Percentiles rank a stretch among this genome's conserved stretches.
These are phyloP conservation scores for Cyanoderma ruficeps DNA, from an alignment of 2,113 vertebrate genomes.

Conservation along the genomic window DNA sequence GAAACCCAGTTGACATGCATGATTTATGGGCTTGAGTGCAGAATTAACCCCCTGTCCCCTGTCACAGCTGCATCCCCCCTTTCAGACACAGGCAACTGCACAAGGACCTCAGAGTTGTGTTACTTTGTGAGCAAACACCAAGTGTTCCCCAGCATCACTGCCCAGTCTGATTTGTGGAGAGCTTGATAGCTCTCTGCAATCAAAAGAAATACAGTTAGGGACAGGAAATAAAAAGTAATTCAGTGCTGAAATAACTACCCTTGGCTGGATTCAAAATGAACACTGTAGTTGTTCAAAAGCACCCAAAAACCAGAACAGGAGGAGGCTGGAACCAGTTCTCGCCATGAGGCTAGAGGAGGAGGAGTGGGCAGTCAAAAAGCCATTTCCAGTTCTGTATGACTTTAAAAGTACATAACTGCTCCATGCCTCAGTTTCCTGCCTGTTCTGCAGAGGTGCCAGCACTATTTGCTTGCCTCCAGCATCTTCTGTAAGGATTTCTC, in stretches of 20 bases:
- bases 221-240: neutral
- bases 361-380: neutral
- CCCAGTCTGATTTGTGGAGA: neutral
- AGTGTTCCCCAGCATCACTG: neutral
- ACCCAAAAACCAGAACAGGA: neutral
- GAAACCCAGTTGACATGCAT: neutral
- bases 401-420: neutral
- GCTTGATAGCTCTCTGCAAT: neutral
- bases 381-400: neutral
- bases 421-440: neutral
- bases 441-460: neutral
- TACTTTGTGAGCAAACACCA: neutral
- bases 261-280: neutral
- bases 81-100: neutral
- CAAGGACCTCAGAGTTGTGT: neutral
- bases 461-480: neutral
- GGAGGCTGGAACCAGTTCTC: neutral
- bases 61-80: fast-evolving
- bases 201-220: neutral
- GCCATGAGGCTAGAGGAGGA: neutral
- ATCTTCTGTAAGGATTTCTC: neutral
- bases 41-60: neutral
- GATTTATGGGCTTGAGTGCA: neutral
- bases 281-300: neutral
- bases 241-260: neutral